Evolutionary conservation across 2,888 invertebrate species (phyloP).

Genomic region (Nyleta sp.): DNA sequence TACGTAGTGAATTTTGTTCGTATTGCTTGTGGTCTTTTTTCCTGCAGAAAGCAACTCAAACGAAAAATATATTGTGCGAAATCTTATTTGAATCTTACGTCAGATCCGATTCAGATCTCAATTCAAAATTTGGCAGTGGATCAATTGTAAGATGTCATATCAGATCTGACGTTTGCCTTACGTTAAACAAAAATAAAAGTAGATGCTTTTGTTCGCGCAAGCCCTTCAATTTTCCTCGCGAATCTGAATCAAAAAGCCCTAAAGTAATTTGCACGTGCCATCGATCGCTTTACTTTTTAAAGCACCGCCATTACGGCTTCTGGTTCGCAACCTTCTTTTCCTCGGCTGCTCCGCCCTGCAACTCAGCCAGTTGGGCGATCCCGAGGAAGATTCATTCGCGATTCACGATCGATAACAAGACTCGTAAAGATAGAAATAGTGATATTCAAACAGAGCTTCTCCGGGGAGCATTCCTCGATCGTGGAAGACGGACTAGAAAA

Average conservation of each 20-base stretch:
- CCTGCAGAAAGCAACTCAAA: no score
- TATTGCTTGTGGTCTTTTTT: no score
- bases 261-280: conserved; percentile 7
- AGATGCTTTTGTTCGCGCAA: neutral
- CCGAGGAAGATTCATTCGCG: conserved; percentile 72
- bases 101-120: no score
- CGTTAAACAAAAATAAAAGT: no score
- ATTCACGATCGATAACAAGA: conserved; percentile 71
- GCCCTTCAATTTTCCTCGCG: neutral
- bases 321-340: conserved; percentile 35
- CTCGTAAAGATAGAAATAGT: conserved; percentile 72
- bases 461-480: conserved; percentile 41
- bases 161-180: neutral
- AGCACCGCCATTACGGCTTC: conserved; percentile 44
- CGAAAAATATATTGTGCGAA: no score
- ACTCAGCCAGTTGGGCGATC: conserved; percentile 61
- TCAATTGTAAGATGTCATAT: no score
- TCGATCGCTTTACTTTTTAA: conserved; percentile 48
- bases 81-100: no score
- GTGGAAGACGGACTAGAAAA: conserved; percentile 31
- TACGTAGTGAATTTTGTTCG: no score
- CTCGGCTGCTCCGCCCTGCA: conserved; percentile 10
- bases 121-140: no score
- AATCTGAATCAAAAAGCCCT: conserved; percentile 5
- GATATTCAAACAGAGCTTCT: conserved; percentile 64